Percentiles rank a stretch among this genome's conserved stretches.
phyloP scores from a whole-genome alignment of 2,888 invertebrate species.

The Lacanobia wlatinum region DNA sequence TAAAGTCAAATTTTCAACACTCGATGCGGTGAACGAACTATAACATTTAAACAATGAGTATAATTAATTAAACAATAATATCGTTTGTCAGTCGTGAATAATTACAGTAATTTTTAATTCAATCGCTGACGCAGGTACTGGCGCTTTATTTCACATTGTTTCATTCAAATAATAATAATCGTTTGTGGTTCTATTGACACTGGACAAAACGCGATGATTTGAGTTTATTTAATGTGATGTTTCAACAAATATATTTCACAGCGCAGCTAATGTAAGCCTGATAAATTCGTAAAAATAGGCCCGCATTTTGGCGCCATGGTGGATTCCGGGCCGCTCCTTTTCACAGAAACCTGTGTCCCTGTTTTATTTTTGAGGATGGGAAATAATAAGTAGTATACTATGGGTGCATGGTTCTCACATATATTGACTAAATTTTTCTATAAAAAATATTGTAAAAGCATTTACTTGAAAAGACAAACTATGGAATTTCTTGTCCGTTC shows the following conservation, averaged over 20 bases:
- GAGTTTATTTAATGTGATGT: neutral
- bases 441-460: too few species aligned
- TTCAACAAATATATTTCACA: neutral
- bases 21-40: constrained; percentile 34
- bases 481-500: too few species aligned
- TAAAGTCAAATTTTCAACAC: neutral
- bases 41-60: constrained; percentile 30
- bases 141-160: constrained; percentile 13
- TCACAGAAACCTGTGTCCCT: neutral
- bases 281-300: neutral
- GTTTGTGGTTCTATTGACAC: neutral
- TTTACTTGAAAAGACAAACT: too few species aligned
- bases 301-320: too few species aligned
- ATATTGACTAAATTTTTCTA: too few species aligned
- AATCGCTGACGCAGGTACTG: constrained; percentile 4
- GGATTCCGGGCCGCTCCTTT: neutral
- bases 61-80: constrained; percentile 25
- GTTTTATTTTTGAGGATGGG: too few species aligned
- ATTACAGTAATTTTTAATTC: constrained; percentile 11
- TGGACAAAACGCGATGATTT: neutral
- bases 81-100: constrained; percentile 14
- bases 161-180: neutral
- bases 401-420: too few species aligned
- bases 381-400: too few species aligned
- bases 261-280: neutral